Conservation (phyloP, 1,140 invertebrate genomes). For the Trichogramma pretiosum region DNA sequence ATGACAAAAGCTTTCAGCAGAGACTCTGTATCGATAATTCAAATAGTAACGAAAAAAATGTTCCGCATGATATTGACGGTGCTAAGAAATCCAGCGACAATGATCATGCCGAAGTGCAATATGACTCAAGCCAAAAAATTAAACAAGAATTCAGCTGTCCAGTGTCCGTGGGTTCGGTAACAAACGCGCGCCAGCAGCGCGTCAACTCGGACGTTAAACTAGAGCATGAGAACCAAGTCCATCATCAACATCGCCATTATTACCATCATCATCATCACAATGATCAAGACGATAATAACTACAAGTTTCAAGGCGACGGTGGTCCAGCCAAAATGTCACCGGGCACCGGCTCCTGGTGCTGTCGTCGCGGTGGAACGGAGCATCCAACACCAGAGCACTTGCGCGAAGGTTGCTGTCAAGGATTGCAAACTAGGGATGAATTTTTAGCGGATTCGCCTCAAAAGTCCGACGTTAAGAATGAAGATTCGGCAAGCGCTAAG, state of each 20-base stretch:
- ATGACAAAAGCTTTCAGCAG: constrained; percentile 34
- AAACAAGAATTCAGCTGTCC: constrained; percentile 33
- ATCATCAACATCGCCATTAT: not conserved
- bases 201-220: constrained; percentile 29
- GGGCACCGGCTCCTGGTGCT: constrained; percentile 58
- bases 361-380: constrained; percentile 59
- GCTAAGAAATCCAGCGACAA: not conserved
- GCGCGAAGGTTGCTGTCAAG: constrained; percentile 61
- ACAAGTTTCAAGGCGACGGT: constrained; percentile 55
- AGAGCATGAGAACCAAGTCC: constrained; percentile 24
- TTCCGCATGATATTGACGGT: not conserved
- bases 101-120: constrained; percentile 15
- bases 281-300: constrained; percentile 24
- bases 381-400: constrained; percentile 61
- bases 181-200: constrained; percentile 21
- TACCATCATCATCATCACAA: too few relatives aligned
- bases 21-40: constrained; percentile 20
- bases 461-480: constrained; percentile 36
- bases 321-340: constrained; percentile 52
- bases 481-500: constrained; percentile 29
- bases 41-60: constrained; percentile 2
- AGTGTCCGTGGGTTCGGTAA: constrained; percentile 13
- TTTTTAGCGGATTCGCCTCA: constrained; percentile 44
- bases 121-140: constrained; percentile 27
- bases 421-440: constrained; percentile 63